Percentiles rank a stretch among this genome's conserved stretches.
phyloP scores from a whole-genome alignment of 2,113 vertebrate genomes.

The Ailurus styani region DNA sequence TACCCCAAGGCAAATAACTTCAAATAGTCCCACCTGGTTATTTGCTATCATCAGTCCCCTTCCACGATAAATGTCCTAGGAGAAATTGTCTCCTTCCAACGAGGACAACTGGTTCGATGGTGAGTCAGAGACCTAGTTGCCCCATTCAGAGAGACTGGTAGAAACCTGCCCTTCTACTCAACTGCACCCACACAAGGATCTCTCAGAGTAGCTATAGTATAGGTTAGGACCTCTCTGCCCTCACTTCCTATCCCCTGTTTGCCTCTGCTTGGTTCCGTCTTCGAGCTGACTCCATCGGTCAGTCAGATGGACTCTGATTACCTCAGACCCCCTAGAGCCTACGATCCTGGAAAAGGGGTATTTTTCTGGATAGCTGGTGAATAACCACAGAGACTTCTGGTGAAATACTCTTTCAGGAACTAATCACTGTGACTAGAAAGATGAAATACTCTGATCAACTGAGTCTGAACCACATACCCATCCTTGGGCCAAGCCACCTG shows the following conservation, averaged over 20 bases:
- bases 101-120: neutral
- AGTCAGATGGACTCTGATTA: neutral
- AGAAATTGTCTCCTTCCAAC: neutral
- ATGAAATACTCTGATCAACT: neutral
- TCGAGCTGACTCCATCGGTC: neutral
- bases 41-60: neutral
- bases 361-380: neutral
- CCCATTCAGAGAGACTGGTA: neutral
- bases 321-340: neutral
- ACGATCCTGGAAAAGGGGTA: neutral
- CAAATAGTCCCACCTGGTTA: neutral
- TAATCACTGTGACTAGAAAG: neutral
- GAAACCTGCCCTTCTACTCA: neutral
- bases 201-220: neutral
- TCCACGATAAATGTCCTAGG: neutral
- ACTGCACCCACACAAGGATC: neutral
- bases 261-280: neutral
- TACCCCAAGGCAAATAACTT: neutral
- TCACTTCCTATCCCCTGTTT: neutral
- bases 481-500: neutral
- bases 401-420: neutral
- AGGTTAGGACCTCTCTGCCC: neutral
- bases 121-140: neutral
- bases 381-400: neutral
- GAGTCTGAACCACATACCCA: neutral